Base-by-base conservation (phyloP, 53 echinoderm and acorn worm genomes). In the Henricia sp. region DNA sequence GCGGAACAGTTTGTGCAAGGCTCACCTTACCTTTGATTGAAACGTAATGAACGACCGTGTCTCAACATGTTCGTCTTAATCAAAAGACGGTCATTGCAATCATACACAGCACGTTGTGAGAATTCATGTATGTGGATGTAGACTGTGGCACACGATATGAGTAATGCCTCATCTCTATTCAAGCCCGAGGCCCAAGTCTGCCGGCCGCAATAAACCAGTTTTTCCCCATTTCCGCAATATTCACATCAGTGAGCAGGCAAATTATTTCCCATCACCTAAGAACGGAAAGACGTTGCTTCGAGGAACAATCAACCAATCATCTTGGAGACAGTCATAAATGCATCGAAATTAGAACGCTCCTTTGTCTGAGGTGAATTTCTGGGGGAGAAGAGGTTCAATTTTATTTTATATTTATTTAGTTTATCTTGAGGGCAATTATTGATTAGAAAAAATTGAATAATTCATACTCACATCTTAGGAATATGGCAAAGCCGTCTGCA, bases 111-210 rank as follows among this genome's bases (percentile, higher is more conserved):
- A 2, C 70, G 5, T 14, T 14, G 48, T 14, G 14, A 46, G 21
- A 17, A 17, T 8, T 3, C 17, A 16, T 21, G 53, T 53, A 3
- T 8, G 23, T 34, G 55, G 21, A 3, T 37, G 73, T 54, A n/a
- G 64, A n/a, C n/a, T n/a, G n/a, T n/a, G n/a, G n/a, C 36, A 56
- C 41, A 40, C 16, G 64, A 62, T 44, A 80, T 80, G 64, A 80
- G 80, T 64, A 80, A 80, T 80, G 65, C 80, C 11, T 64, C 46
- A 62, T 80, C 80, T 80, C 48, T 80, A 80, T 80, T 30, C 64
- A 64, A 4, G 80, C 80, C 80, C 43, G 17, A 48, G 64, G 48
- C 50, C n/a, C 0, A 30, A 19, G 16, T 63, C 80, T 29, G 34
- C 80, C 48, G 64, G 80, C 33, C 50, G 64, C 48, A 63, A 63